Evolutionary conservation across 2,113 vertebrate species (phyloP), one percentile per base, ranked within the genome.

Genomic region (Rhizomys pruinosus): DNA sequence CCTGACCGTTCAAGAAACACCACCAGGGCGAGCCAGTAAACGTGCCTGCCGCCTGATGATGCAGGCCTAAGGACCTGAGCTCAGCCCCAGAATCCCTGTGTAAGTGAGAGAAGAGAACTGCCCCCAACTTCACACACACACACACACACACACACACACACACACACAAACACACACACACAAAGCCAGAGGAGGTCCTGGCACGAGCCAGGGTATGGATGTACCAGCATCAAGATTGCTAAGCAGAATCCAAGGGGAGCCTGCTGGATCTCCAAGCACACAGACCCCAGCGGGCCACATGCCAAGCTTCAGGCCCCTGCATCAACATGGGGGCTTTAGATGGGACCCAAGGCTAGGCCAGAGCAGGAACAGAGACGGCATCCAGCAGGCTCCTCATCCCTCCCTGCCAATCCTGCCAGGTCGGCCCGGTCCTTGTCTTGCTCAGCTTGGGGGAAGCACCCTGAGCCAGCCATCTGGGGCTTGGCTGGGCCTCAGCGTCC

Each of bases 401-500:
- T 84, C 90, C 92, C 92, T 94, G 72, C 80, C 80, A 91, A 77
- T 92, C 88, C 94, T 2, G 5, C 92, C 92, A 82, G 88, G 85
- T 72, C 32, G 0, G 94, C 29, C 81, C 87, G n/a, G 47, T 86
- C 84, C 94, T 90, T 42, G 87, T 89, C 87, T 94, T 42, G 72
- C 91, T 95, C 82, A 57, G 97, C 96, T 87, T 95, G 84, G 6
- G 97, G 97, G 97, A 97, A 98, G 97, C 96, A 96, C 95, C 96
- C 96, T 97, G 92, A 92, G 94, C 96, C 97, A 97, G 98, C 97
- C 97, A 97, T 98, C 98, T 98, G 97, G 97, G 97, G 97, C 98
- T 94, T 98, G 97, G 98, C 98, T 93, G 93, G 92, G 97, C 93
- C 97, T 96, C 97, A 95, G 97, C 97, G 97, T 98, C 97, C 98